Evolutionary conservation across 2,113 vertebrate species (phyloP).

Genomic region (Sebastes schlegelii): DNA sequence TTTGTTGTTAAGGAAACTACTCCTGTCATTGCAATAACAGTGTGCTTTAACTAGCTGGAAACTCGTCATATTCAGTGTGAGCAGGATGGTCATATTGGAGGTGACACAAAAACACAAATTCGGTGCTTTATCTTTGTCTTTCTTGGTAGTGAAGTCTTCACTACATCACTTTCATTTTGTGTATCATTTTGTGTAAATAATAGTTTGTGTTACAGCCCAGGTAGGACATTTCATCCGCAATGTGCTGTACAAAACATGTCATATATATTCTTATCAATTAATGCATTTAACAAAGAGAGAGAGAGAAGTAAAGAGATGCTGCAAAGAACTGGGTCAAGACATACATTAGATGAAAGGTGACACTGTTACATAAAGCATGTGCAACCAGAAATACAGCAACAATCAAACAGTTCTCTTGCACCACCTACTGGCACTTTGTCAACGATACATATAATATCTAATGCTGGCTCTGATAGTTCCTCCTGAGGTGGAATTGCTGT

Average conservation of each 20-base stretch:
- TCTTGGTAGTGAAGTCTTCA: neutral
- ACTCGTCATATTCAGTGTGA: neutral
- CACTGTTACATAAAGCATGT: neutral
- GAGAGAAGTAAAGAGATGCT: neutral
- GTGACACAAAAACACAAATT: neutral
- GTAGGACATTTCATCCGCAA: neutral
- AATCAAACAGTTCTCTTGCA: constrained; percentile 43
- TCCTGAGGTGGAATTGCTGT: neutral
- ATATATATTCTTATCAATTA: neutral
- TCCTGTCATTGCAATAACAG: neutral
- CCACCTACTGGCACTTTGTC: constrained; percentile 56
- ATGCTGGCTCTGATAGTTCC: neutral
- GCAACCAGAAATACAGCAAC: neutral
- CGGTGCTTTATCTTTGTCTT: neutral
- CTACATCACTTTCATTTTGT: neutral
- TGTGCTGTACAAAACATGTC: neutral
- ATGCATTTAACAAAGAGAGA: neutral
- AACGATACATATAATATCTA: constrained; percentile 8
- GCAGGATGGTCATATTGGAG: neutral
- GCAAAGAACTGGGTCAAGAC: neutral
- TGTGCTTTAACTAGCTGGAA: neutral
- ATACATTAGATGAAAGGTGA: neutral
- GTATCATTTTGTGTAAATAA: neutral
- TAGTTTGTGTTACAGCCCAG: neutral
- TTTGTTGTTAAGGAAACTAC: neutral